Base-by-base conservation (phyloP, 2,888 invertebrate genomes). In the Sussaba pulchella region DNA sequence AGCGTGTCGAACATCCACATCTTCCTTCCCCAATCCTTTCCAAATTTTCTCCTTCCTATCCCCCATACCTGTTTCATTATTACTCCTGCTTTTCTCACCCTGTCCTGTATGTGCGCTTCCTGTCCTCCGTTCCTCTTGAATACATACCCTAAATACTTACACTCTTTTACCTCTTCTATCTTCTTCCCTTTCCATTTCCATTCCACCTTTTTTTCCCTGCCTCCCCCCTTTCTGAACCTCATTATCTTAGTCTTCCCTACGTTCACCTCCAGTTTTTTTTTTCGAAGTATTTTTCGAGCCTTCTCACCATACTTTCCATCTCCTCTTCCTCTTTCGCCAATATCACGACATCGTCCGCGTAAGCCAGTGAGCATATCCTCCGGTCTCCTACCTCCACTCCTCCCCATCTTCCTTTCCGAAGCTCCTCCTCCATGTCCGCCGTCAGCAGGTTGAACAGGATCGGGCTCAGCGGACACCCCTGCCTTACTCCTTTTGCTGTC, bases 61-160 rank as follows among this genome's bases (percentile, higher is more conserved):
- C 78, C 74, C 69, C 78, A 75, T 9, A 54, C 72, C 24, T 79
- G 72, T 31, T 31, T 67, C 73, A 79, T 72, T 6, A 31, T 6
- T 2, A 31, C 31, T 2, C 31, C 31, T 31, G 31, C 31, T 2
- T 31, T 31, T 6, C 31, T 31, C 2, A 31, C 31, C 6, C 31
- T 31, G 2, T 31, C 31, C 4, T 31, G n/a, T n/a, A 31, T 31
- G 2, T 31, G 31, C 6, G 31, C 31, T 6, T 31, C 31, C 31
- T 31, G 31, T 6, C 6, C 31, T 31, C 6, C 31, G 31, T 31
- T 31, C 31, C 31, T 31, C 31, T 31, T 31, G 6, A 31, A 31
- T 31, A 31, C 31, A 6, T 31, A 31, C 6, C 31, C 31, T 31
- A 31, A 31, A 31, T 31, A 31, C 31, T 31, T 31, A 6, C 2